Conservation (phyloP, 2,888 invertebrate species). For the Megaustenia siamemsis region DNA sequence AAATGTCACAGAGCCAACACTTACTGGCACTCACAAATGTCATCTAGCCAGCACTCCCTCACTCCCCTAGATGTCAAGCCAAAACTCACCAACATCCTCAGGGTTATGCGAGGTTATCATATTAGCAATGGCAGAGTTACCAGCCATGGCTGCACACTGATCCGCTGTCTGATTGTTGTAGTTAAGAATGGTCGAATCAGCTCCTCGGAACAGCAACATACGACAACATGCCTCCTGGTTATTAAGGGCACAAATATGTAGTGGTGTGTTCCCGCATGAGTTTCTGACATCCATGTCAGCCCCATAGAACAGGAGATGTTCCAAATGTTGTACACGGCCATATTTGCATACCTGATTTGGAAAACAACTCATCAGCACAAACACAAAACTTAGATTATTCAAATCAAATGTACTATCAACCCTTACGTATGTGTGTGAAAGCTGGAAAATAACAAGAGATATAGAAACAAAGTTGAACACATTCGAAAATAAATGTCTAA, state of each 20-base stretch:
- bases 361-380: too few species aligned
- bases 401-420: too few species aligned
- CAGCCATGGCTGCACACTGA: conserved; percentile 98
- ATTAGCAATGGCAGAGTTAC: conserved; percentile 95
- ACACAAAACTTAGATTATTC: too few species aligned
- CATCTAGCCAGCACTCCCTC: too few species aligned
- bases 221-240: conserved; percentile 94
- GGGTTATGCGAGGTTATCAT: conserved; percentile 95
- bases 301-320: conserved; percentile 98
- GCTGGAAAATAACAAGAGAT: too few species aligned
- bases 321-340: conserved; percentile 96
- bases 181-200: conserved; percentile 94
- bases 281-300: conserved; percentile 98
- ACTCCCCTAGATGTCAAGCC: too few species aligned
- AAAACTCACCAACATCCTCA: conserved; percentile 94
- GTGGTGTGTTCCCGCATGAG: conserved; percentile 97
- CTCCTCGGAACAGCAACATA: conserved; percentile 96
- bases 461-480: too few species aligned
- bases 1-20: too few species aligned
- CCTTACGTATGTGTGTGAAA: too few species aligned
- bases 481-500: too few species aligned
- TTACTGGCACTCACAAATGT: too few species aligned
- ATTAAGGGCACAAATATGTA: conserved; percentile 99
- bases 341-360: conserved; percentile 96
- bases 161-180: conserved; percentile 98